These are phyloP conservation scores for Labeo rohita DNA, from an alignment of 2,113 vertebrate genomes.

Conservation along the genomic window DNA sequence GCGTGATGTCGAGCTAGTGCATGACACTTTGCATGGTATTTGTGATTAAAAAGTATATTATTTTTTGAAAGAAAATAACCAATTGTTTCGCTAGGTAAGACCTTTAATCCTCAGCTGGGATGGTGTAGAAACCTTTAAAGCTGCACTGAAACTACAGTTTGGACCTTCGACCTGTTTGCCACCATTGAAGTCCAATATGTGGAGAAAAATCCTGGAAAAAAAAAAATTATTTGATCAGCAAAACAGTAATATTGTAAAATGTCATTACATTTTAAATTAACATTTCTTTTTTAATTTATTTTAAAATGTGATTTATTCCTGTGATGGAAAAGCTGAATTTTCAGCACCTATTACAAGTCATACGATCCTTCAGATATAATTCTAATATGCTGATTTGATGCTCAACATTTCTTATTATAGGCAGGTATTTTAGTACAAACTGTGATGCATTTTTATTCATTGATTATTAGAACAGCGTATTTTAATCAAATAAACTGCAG, in stretches of 20 bases:
- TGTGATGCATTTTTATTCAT: background rate
- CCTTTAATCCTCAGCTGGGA: too few species aligned
- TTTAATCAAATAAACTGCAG: background rate
- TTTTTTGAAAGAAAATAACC: too few species aligned
- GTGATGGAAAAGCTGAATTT: background rate
- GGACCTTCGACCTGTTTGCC: too few species aligned
- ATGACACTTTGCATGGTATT: too few species aligned
- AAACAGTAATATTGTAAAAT: background rate
- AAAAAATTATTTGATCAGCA: background rate
- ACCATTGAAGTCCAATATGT: too few species aligned
- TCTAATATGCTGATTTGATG: background rate
- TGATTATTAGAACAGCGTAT: background rate
- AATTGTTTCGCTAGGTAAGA: too few species aligned
- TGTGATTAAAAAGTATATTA: too few species aligned
- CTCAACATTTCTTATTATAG: background rate
- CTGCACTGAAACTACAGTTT: too few species aligned
- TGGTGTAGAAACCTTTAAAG: too few species aligned
- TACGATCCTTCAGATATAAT: background rate
- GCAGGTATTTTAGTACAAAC: background rate
- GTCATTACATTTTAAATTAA: background rate
- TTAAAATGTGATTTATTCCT: background rate
- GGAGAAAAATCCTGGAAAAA: too few species aligned
- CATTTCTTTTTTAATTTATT: background rate
- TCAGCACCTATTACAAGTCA: background rate
- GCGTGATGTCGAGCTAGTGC: too few species aligned